These are phyloP conservation scores for Morelia viridis DNA, from an alignment of 2,797 vertebrate genomes.

Conservation along the genomic window DNA sequence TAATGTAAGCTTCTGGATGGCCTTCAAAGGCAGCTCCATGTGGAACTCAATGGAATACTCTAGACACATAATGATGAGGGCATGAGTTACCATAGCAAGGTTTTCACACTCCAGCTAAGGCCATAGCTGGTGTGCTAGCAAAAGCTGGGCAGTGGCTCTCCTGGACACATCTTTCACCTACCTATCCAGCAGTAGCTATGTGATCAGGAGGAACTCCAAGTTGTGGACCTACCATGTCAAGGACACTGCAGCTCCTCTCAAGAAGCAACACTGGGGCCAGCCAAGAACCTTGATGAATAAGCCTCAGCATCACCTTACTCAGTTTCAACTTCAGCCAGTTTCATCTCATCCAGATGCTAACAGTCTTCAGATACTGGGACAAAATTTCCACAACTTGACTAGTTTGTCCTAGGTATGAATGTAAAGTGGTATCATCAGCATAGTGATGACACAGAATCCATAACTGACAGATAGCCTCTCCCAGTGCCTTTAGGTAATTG, in stretches of 20 bases:
- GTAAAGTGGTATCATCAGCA: not conserved
- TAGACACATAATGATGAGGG: not conserved
- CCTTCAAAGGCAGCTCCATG: not conserved
- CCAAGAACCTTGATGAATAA: not conserved
- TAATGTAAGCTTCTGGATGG: not conserved
- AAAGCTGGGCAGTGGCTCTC: not conserved
- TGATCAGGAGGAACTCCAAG: not conserved
- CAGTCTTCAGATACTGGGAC: not conserved
- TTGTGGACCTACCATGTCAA: not conserved
- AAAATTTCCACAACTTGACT: not conserved
- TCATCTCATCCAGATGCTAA: not conserved
- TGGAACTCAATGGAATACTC: not conserved
- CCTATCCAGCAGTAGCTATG: not conserved
- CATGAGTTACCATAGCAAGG: not conserved
- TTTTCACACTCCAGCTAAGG: not conserved
- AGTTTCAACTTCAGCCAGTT: not conserved
- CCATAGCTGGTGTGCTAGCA: not conserved
- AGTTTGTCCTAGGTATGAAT: not conserved
- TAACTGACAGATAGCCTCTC: not conserved
- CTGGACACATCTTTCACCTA: not conserved
- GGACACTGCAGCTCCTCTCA: not conserved
- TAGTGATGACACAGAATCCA: not conserved
- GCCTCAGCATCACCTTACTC: not conserved
- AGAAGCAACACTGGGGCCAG: not conserved
- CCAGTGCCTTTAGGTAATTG: not conserved